Evolutionary conservation across 2,888 invertebrate genomes (phyloP).

Genomic region (Dynastes grantii): DNA sequence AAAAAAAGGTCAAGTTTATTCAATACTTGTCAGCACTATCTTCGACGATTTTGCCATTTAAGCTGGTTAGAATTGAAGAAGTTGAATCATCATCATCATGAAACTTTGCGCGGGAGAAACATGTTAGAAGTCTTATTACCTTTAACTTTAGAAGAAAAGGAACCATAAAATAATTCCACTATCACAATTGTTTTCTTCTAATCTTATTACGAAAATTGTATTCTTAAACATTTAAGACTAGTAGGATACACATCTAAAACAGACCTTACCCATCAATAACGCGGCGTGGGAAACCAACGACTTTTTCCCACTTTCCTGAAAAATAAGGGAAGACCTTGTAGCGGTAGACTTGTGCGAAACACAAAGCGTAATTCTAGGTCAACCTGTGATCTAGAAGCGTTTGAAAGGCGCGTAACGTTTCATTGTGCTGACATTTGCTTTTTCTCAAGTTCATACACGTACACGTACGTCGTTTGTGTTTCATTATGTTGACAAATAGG

Average conservation of each 20-base stretch:
- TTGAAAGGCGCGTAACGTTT: constrained; percentile 23
- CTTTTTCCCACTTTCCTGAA: neutral
- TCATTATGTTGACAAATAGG: constrained; percentile 28
- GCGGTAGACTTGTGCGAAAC: neutral
- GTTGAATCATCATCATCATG: no score
- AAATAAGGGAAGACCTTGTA: neutral
- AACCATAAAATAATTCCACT: no score
- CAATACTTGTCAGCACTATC: no score
- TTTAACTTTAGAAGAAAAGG: no score
- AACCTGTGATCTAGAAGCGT: constrained; percentile 26
- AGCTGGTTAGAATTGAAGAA: no score
- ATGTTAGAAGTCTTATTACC: no score
- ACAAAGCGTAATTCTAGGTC: constrained; percentile 23
- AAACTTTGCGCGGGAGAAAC: no score
- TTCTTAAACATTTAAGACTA: no score
- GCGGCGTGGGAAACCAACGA: neutral
- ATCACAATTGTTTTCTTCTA: no score
- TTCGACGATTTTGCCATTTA: no score
- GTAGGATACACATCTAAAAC: neutral
- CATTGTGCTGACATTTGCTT: constrained; percentile 29
- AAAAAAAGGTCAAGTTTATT: no score
- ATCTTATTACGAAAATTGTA: no score
- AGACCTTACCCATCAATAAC: neutral
- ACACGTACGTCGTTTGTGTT: neutral
- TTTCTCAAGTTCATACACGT: constrained; percentile 38